These are phyloP conservation scores for Cryptophagus acutangulus DNA, from an alignment of 2,888 invertebrate genomes.

Conservation along the genomic window DNA sequence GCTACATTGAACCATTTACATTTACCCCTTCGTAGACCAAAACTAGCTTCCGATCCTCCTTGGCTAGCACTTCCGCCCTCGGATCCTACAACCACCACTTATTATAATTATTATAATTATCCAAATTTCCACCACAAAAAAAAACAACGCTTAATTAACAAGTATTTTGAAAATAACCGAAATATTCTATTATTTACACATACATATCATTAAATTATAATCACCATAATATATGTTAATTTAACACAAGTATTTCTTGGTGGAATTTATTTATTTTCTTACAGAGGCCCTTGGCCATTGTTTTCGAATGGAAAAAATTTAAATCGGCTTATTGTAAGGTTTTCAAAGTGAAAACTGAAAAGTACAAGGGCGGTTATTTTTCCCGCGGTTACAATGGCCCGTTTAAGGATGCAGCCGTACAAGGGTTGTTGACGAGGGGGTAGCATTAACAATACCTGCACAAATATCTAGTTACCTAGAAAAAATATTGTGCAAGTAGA, in stretches of 20 bases:
- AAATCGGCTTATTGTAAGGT: too few relatives aligned
- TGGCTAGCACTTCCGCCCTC: conserved; percentile 48
- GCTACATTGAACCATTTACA: conserved; percentile 97
- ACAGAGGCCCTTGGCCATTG: too few relatives aligned
- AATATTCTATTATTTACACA: not conserved
- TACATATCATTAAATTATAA: too few relatives aligned
- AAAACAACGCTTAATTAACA: not conserved
- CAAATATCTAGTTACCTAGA: conserved; percentile 31
- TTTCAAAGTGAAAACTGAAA: too few relatives aligned
- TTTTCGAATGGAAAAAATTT: too few relatives aligned
- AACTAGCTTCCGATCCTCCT: conserved; percentile 49
- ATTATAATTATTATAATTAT: too few relatives aligned
- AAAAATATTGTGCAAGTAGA: conserved; percentile 5
- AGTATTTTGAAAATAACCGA: not conserved
- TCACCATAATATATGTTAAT: too few relatives aligned
- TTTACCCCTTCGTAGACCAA: conserved; percentile 66
- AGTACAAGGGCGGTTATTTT: conserved; percentile 30
- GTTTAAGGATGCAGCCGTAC: conserved; percentile 36
- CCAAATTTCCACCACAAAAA: not conserved
- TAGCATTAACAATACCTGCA: conserved; percentile 29
- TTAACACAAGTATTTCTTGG: too few relatives aligned
- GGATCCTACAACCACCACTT: conserved; percentile 40
- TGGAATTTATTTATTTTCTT: too few relatives aligned
- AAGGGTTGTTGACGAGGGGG: conserved; percentile 34
- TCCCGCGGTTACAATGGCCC: conserved; percentile 38